Conservation (phyloP, 1,140 invertebrate genomes). For the Tetramorium simillimum region DNA sequence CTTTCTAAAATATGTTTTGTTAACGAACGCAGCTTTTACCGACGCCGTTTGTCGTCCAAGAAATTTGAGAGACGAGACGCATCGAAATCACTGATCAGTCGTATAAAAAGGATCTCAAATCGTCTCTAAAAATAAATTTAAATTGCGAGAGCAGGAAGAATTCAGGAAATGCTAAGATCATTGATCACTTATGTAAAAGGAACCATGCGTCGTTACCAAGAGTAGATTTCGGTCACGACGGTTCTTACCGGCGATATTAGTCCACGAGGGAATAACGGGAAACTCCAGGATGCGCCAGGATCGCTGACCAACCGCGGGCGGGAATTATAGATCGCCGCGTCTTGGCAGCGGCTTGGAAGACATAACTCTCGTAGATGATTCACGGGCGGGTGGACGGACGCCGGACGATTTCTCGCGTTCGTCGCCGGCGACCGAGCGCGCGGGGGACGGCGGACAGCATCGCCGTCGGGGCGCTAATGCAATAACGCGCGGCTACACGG, state of each 20-base stretch:
- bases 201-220: neutral
- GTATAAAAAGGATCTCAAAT: neutral
- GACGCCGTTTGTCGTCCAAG: neutral
- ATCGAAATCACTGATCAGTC: neutral
- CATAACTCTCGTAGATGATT: constrained; percentile 78
- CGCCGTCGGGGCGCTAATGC: constrained; percentile 79
- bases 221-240: neutral
- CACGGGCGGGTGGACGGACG: constrained; percentile 69
- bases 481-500: constrained; percentile 81
- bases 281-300: constrained; percentile 30
- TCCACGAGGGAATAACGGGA: neutral
- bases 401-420: constrained; percentile 53
- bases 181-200: neutral
- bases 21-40: neutral
- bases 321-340: constrained; percentile 63
- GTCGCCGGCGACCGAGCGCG: constrained; percentile 48
- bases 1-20: neutral
- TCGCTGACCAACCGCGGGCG: constrained; percentile 35
- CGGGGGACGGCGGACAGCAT: constrained; percentile 49
- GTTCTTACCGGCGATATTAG: constrained; percentile 1
- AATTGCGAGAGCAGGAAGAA: neutral
- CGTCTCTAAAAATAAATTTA: neutral
- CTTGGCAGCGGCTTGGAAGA: constrained; percentile 63
- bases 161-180: neutral
- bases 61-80: neutral